These are phyloP conservation scores for Passerculus sandwichensis DNA, from an alignment of 2,797 vertebrate species.

Conservation along the genomic window DNA sequence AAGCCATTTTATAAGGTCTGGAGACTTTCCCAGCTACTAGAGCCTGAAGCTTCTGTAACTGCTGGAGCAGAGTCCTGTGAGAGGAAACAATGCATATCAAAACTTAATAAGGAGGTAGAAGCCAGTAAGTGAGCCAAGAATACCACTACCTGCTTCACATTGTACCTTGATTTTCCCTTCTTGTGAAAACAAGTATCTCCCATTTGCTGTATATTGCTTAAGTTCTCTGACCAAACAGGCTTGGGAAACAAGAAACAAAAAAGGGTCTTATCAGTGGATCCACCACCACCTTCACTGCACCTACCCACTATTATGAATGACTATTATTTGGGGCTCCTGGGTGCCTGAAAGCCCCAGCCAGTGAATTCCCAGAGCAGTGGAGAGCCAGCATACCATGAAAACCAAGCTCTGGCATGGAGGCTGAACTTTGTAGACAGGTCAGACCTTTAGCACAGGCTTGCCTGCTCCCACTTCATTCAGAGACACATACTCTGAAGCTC, in stretches of 20 bases:
- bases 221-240: neutral
- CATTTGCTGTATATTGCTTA: neutral
- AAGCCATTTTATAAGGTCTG: constrained; percentile 94
- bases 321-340: neutral
- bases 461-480: neutral
- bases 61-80: constrained; percentile 93
- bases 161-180: neutral
- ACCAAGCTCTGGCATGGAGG: neutral
- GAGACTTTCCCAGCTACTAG: constrained; percentile 94
- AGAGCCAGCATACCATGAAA: neutral
- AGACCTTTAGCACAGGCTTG: neutral
- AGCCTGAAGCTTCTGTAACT: constrained; percentile 95
- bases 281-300: neutral
- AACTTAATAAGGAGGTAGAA: neutral
- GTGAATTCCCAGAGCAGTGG: neutral
- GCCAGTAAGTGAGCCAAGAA: neutral
- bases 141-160: neutral
- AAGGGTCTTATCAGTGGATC: neutral
- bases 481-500: neutral
- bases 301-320: neutral
- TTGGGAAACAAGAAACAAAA: neutral
- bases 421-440: neutral
- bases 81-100: constrained; percentile 27
- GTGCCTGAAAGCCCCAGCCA: neutral
- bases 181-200: neutral